phyloP scores from a whole-genome alignment of 2,797 vertebrate genomes.

The Callimico goeldii region DNA sequence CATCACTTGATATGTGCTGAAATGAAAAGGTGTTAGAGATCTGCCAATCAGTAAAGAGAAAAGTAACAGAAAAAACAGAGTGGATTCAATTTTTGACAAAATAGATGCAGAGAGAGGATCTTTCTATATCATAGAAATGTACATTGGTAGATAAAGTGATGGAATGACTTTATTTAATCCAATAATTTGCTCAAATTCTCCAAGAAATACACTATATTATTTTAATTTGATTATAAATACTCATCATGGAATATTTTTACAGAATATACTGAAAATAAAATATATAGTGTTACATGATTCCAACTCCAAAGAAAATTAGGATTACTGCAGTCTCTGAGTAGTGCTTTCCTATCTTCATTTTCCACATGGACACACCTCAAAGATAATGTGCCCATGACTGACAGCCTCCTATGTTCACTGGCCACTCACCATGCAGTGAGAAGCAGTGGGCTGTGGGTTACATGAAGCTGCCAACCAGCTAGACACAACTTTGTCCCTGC shows the following conservation, averaged over 20 bases:
- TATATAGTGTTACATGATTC: not conserved
- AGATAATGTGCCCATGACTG: fast-evolving
- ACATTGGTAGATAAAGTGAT: not conserved
- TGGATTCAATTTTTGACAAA: not conserved
- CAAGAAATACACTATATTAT: not conserved
- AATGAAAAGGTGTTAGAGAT: not conserved
- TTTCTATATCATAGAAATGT: not conserved
- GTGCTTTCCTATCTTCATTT: not conserved
- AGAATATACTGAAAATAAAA: not conserved
- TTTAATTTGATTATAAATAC: not conserved
- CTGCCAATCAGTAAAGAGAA: not conserved
- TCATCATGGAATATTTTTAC: not conserved
- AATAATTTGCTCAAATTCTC: not conserved
- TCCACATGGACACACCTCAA: fast-evolving
- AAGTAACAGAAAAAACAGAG: not conserved
- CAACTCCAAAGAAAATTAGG: not conserved
- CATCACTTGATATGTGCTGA: not conserved
- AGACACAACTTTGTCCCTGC: too few relatives aligned
- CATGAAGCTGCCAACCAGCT: not conserved
- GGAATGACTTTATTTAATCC: not conserved
- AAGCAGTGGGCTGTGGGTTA: too few relatives aligned
- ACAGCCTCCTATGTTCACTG: not conserved
- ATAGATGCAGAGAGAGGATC: not conserved
- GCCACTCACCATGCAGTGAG: fast-evolving
- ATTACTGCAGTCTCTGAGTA: not conserved